Evolutionary conservation across 2,888 invertebrate species (phyloP), one percentile per base, ranked within the genome.

Genomic region (Reticulitermes lucifugus): DNA sequence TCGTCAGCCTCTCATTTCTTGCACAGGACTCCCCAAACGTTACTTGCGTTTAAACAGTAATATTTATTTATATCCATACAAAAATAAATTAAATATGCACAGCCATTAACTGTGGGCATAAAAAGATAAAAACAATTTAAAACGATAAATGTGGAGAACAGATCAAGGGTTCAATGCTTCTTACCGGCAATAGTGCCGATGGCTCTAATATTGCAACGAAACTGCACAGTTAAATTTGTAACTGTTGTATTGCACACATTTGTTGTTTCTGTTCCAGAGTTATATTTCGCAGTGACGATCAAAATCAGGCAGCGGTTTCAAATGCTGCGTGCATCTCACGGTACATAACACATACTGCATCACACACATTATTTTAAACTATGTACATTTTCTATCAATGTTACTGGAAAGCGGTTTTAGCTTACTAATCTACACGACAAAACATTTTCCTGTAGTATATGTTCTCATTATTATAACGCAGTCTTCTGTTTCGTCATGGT

Each of bases 11-110:
- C 71, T 84, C 43, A 6, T 12, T 12, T 81, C 4, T 79, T 86
- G 86, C 86, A 87, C 79, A 87, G 85, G 87, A 85, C 87, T 87
- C 87, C 85, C 80, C 87, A 84, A 84, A 84, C 75, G 60, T 79
- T n/a, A 79, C 35, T 79, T 59, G 6, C 25, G n/a, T 59, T 82
- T 60, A 60, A 43, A 25, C 22, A 84, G 41, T 35, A 60, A 46
- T 79, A 71, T 79, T 77, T 84, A 84, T 84, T 65, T 65, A 84
- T 80, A 43, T 86, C 18, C 1, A 21, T 46, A 51, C n/a, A 77
- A 77, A 77, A 77, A 77, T 77, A 77, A 77, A 77, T 70, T n/a
- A 41, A 65, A 70, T 43, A 70, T 43, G 12, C 35, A 81, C 70
- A 81, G 65, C 29, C 70, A 65, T n/a, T 41, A 81, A 83, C 71